A percentile compares a stretch with the other conserved stretches of the same genome.
Evolutionary conservation across 2,888 invertebrate species (phyloP).

Genomic region (Cosmia trapezina): DNA sequence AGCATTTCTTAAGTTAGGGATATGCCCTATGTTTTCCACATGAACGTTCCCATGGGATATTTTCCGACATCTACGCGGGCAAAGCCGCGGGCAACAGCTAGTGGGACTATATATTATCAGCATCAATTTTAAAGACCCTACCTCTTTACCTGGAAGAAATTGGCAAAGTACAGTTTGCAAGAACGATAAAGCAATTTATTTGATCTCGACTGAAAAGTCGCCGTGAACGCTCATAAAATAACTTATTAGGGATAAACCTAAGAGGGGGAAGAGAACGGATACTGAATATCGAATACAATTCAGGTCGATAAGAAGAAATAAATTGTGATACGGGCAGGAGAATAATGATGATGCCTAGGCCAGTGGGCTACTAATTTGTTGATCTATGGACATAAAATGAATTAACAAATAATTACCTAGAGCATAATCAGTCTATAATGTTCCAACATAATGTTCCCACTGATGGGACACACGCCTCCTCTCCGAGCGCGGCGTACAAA

Average conservation of each 20-base stretch:
- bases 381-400: neutral
- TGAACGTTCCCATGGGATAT: too few species aligned
- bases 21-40: too few species aligned
- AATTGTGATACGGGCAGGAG: too few species aligned
- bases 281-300: neutral
- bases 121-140: neutral
- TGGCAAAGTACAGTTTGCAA: neutral
- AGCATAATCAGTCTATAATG: neutral
- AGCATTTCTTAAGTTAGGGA: too few species aligned
- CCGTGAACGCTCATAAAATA: constrained; percentile 22
- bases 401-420: neutral
- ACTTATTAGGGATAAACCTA: constrained; percentile 17
- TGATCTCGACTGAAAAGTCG: constrained; percentile 17
- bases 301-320: neutral
- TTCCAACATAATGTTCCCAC: neutral
- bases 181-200: constrained; percentile 27
- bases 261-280: neutral
- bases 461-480: neutral
- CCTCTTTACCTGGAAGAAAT: too few species aligned
- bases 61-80: too few species aligned
- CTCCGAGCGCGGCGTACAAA: neutral
- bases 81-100: too few species aligned
- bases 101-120: too few species aligned
- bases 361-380: neutral
- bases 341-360: neutral